Conservation (phyloP, 2,113 vertebrate genomes). For the Leucosticte australis region DNA sequence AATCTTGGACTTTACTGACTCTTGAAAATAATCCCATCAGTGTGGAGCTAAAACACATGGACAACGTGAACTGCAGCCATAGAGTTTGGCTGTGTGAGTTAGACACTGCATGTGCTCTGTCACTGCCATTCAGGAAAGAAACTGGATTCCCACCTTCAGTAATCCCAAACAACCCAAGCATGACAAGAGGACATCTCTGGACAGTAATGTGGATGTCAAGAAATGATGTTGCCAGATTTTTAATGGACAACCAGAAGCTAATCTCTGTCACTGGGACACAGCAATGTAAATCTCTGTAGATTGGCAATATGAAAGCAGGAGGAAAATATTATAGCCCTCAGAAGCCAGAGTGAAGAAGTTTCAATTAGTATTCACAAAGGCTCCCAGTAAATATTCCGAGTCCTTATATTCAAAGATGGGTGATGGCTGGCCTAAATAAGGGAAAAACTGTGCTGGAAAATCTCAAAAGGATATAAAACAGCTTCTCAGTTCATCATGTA, state of each 20-base stretch:
- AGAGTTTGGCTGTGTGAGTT: neutral
- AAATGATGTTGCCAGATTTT: neutral
- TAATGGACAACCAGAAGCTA: neutral
- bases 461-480: constrained; percentile 27
- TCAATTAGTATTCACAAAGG: neutral
- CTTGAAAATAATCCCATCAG: neutral
- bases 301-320: neutral
- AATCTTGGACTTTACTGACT: neutral
- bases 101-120: fast-evolving
- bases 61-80: neutral
- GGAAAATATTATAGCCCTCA: neutral
- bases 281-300: neutral
- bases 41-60: neutral
- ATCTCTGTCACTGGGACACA: neutral
- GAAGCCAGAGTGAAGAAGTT: neutral
- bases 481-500: constrained; percentile 17
- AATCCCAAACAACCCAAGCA: neutral
- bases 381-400: neutral
- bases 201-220: neutral
- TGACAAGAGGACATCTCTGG: neutral
- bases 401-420: neutral
- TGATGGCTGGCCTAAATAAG: constrained; percentile 32
- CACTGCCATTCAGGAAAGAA: neutral
- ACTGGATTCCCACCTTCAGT: fast-evolving
- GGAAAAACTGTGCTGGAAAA: constrained; percentile 12